A percentile compares a stretch with the other conserved stretches of the same genome.
phyloP scores from a whole-genome alignment of 2,797 vertebrate genomes.

The Danio kyathit region DNA sequence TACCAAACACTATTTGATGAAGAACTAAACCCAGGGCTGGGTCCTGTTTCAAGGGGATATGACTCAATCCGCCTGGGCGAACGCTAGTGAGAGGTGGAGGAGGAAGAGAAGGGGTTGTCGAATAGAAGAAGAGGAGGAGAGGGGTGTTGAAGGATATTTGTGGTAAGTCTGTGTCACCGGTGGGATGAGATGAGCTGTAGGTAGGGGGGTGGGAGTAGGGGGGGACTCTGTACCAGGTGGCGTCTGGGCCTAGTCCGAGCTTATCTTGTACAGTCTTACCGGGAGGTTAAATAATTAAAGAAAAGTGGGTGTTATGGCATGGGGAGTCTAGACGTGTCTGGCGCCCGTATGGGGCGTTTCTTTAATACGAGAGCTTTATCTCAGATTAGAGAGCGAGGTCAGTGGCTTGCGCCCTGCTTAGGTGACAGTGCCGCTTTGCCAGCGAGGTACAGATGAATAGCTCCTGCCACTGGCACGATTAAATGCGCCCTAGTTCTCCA shows the following conservation, averaged over 20 bases:
- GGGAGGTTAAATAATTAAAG: conserved; percentile 78
- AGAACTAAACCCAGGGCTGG: conserved; percentile 46
- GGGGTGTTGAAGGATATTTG: conserved; percentile 36
- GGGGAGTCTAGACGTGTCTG: conserved; percentile 81
- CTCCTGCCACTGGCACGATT: conserved; percentile 37
- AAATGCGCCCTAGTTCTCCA: conserved; percentile 36
- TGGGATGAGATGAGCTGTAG: conserved; percentile 37
- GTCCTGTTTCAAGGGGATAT: conserved; percentile 52
- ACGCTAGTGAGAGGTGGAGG: conserved; percentile 31
- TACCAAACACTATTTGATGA: conserved; percentile 47
- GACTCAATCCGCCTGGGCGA: conserved; percentile 50
- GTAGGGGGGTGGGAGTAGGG: conserved; percentile 21
- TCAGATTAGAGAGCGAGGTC: conserved; percentile 72
- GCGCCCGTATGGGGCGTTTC: conserved; percentile 63
- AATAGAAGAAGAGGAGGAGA: conserved; percentile 22
- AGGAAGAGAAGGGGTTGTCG: conserved; percentile 22
- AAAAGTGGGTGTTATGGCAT: conserved; percentile 68
- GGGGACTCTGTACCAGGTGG: conserved; percentile 71
- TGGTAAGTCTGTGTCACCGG: conserved; percentile 27
- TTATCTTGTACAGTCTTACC: conserved; percentile 77
- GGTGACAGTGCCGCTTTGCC: conserved; percentile 58
- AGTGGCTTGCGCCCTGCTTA: conserved; percentile 63
- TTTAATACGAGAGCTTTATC: conserved; percentile 74
- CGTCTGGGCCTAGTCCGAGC: conserved; percentile 74
- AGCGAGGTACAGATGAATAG: conserved; percentile 37